Conservation (phyloP, 2,113 vertebrate genomes). For the Riparia riparia region DNA sequence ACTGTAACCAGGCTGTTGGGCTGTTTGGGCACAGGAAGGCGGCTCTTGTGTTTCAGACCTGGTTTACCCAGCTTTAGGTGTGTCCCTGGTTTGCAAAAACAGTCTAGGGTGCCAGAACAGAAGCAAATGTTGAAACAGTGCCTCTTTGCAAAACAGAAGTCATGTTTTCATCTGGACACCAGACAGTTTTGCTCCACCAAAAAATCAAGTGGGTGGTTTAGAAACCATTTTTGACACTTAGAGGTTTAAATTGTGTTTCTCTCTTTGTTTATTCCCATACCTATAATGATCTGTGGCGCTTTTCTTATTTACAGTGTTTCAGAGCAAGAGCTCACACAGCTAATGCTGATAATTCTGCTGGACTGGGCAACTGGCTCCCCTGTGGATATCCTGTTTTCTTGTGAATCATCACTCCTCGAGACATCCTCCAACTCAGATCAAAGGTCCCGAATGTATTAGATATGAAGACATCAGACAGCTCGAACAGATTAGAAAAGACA, state of each 20-base stretch:
- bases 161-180: neutral
- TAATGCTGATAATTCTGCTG: constrained; percentile 52
- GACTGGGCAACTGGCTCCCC: constrained; percentile 31
- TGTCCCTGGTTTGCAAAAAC: neutral
- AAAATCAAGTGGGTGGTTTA: neutral
- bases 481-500: neutral
- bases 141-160: neutral
- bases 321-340: constrained; percentile 23
- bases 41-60: neutral
- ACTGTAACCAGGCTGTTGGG: neutral
- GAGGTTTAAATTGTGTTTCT: neutral
- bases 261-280: neutral
- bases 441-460: neutral
- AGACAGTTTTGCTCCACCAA: neutral
- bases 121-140: neutral
- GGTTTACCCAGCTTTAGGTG: neutral
- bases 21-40: neutral
- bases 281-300: neutral
- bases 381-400: constrained; percentile 37
- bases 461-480: constrained; percentile 31
- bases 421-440: constrained; percentile 21
- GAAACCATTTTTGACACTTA: neutral
- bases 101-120: neutral
- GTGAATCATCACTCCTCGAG: constrained; percentile 23
- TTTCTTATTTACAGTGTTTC: constrained; percentile 27